These are phyloP conservation scores for Sprattus sprattus DNA, from an alignment of 2,113 vertebrate species.

Conservation along the genomic window DNA sequence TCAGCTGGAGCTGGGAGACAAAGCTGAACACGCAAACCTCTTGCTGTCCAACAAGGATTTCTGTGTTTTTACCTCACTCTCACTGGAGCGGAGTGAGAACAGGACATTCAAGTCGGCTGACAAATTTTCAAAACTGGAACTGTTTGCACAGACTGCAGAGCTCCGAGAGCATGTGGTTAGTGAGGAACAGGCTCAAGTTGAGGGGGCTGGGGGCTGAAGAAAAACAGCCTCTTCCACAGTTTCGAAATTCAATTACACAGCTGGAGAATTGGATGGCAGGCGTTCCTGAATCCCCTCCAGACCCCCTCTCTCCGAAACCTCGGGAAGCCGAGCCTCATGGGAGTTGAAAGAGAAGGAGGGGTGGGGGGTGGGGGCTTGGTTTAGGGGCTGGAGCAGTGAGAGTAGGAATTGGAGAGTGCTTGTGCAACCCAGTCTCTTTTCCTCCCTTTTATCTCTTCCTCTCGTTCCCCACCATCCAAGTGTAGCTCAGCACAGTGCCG, in stretches of 20 bases:
- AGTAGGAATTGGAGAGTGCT: slow-evolving; percentile 9
- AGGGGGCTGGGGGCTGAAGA: background rate
- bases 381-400: background rate
- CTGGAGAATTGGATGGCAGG: slow-evolving; percentile 30
- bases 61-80: background rate
- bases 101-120: slow-evolving; percentile 10
- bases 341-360: background rate
- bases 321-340: background rate
- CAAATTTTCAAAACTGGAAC: slow-evolving; percentile 25
- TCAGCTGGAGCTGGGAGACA: background rate
- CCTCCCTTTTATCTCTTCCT: background rate
- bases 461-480: background rate
- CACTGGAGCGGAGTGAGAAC: background rate
- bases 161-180: slow-evolving; percentile 21
- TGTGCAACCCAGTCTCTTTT: background rate
- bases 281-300: slow-evolving; percentile 29
- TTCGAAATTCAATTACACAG: slow-evolving; percentile 39
- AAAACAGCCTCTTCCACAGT: slow-evolving; percentile 18
- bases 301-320: slow-evolving; percentile 17
- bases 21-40: background rate
- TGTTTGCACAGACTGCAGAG: background rate
- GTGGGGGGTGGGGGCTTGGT: too few species aligned
- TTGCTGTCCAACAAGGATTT: background rate
- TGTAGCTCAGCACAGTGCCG: slow-evolving; percentile 3
- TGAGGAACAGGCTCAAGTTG: background rate